These are phyloP conservation scores for Dermatemys mawii DNA, from an alignment of 2,113 vertebrate species.

Conservation along the genomic window DNA sequence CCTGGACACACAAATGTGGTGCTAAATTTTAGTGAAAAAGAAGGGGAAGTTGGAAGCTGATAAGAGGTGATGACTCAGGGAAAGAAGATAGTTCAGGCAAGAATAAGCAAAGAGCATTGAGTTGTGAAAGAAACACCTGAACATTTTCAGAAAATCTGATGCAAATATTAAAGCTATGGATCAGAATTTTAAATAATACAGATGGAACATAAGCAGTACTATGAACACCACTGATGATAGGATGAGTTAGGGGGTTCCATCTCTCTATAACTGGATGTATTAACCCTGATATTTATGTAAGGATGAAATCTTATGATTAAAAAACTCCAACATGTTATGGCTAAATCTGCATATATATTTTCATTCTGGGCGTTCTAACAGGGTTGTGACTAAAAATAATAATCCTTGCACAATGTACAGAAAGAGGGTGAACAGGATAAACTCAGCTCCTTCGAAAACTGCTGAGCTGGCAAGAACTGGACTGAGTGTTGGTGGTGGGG, in stretches of 20 bases:
- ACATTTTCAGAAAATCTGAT: background rate
- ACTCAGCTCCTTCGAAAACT: background rate
- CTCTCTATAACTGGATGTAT: background rate
- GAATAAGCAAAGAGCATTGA: background rate
- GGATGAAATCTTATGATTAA: background rate
- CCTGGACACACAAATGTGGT: background rate
- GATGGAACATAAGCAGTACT: background rate
- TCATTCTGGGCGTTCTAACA: slow-evolving; percentile 3
- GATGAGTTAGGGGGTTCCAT: background rate
- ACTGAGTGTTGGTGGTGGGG: background rate
- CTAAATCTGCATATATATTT: background rate
- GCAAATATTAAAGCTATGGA: background rate
- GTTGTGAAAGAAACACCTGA: background rate
- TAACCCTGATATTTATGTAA: background rate
- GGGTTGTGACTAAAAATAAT: background rate
- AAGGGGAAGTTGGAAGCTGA: background rate
- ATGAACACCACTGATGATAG: background rate
- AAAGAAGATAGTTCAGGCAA: slow-evolving; percentile 17
- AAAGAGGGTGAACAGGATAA: background rate
- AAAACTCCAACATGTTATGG: background rate
- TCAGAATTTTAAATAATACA: slow-evolving; percentile 21
- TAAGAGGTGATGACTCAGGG: background rate
- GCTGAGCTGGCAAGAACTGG: background rate
- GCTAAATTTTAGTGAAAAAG: slow-evolving; percentile 30
- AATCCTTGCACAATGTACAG: background rate